A percentile compares a stretch with the other conserved stretches of the same genome.
phyloP scores from a whole-genome alignment of 1,140 invertebrate genomes.

The Anoplophora glabripennis region DNA sequence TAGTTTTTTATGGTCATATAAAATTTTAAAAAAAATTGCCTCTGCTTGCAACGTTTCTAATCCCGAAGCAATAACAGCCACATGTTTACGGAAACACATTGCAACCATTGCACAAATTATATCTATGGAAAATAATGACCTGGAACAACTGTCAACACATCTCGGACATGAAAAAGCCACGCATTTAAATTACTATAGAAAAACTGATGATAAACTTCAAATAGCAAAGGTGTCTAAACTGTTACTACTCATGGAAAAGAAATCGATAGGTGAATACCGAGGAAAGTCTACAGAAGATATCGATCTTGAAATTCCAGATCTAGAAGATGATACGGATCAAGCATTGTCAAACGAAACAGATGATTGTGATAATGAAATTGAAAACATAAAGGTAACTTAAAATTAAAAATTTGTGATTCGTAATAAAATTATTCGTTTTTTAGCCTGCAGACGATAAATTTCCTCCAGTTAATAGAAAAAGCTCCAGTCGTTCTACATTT shows the following conservation, averaged over 20 bases:
- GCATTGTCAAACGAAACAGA: no score
- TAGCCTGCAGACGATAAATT: no score
- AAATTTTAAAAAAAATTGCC: constrained; percentile 12
- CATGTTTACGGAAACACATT: constrained; percentile 18
- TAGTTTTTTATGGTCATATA: constrained; percentile 17
- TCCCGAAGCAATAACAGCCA: constrained; percentile 10
- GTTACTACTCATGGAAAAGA: constrained; percentile 12
- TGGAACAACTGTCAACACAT: constrained; percentile 14
- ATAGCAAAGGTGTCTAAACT: constrained; percentile 17
- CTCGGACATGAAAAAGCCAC: constrained; percentile 18
- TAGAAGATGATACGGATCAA: no score
- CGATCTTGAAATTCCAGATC: constrained; percentile 7
- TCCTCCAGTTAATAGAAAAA: no score
- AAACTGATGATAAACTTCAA: constrained; percentile 17
- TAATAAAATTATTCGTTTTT: no score
- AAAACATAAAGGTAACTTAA: no score
- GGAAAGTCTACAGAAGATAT: constrained; percentile 11
- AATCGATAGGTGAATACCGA: constrained; percentile 9
- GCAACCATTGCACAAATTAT: constrained; percentile 17
- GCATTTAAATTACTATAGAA: constrained; percentile 17
- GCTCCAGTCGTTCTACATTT: no score
- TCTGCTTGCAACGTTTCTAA: constrained; percentile 8
- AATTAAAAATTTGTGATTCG: no score
- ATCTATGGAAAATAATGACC: constrained; percentile 11
- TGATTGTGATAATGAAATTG: no score